phyloP scores from a whole-genome alignment of 1,140 invertebrate species.

The Drosophila lacertosa region DNA sequence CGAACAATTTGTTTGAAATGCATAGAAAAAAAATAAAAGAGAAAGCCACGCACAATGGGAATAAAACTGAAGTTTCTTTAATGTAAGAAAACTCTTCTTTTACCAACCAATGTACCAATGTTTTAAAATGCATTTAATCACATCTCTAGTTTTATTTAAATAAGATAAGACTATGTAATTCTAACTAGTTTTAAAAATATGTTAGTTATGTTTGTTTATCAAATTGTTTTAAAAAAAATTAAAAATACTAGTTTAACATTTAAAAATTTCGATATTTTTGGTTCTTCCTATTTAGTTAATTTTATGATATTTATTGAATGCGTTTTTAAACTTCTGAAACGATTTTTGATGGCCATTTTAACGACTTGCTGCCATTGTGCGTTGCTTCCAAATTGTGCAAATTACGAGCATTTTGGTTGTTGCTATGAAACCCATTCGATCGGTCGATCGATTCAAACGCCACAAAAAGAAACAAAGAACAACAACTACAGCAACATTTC shows the following conservation, averaged over 20 bases:
- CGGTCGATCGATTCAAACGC: conserved; percentile 6
- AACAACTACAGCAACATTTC: conserved; percentile 29
- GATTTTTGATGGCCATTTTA: conserved; percentile 30
- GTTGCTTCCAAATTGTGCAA: conserved; percentile 34
- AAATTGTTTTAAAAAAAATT: no score
- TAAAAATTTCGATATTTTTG: background rate
- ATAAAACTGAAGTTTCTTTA: background rate
- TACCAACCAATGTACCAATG: no score
- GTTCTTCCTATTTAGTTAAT: conserved; percentile 16
- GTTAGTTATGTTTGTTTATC: no score
- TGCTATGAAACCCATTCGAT: conserved; percentile 32
- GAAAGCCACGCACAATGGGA: conserved; percentile 52
- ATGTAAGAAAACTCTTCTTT: background rate
- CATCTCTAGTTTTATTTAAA: no score
- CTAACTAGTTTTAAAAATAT: no score
- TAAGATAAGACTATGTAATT: no score
- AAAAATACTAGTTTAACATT: no score
- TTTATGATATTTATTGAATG: conserved; percentile 39
- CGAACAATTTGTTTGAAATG: conserved; percentile 35
- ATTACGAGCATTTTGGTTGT: conserved; percentile 12
- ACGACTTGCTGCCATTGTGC: conserved; percentile 35
- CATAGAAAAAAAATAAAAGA: conserved; percentile 41
- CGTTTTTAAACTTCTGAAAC: conserved; percentile 1
- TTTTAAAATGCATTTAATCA: no score
- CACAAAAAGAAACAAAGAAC: conserved; percentile 1